phyloP scores from a whole-genome alignment of 2,888 invertebrate genomes.

The Colostygia pectinataria region DNA sequence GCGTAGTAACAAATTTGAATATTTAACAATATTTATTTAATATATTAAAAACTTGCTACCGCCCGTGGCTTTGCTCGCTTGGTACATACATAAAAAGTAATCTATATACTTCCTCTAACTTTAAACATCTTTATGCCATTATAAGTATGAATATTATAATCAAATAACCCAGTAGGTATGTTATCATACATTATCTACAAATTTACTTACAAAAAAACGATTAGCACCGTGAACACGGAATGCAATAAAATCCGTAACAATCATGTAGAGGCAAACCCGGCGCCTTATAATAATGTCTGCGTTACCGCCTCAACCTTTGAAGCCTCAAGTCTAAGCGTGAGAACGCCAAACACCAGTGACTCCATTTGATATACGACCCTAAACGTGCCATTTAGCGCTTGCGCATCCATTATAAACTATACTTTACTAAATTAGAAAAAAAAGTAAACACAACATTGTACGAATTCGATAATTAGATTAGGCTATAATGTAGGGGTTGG shows the following conservation, averaged over 20 bases:
- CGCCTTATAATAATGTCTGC: slow-evolving; percentile 62
- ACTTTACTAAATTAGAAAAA: slow-evolving; percentile 80
- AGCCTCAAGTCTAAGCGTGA: slow-evolving; percentile 63
- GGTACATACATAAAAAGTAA: too few relatives aligned
- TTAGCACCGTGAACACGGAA: slow-evolving; percentile 41
- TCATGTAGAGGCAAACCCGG: slow-evolving; percentile 71
- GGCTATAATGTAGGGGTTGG: slow-evolving; percentile 78
- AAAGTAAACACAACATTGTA: slow-evolving; percentile 83
- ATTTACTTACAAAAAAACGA: slow-evolving; percentile 22
- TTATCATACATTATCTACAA: too few relatives aligned
- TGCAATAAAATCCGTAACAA: slow-evolving; percentile 66
- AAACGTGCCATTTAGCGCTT: slow-evolving; percentile 83
- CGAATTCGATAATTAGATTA: slow-evolving; percentile 83
- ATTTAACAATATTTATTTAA: too few relatives aligned
- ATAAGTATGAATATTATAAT: too few relatives aligned
- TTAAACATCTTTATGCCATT: too few relatives aligned
- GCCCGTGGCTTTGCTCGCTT: too few relatives aligned
- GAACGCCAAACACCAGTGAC: slow-evolving; percentile 70
- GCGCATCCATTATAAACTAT: slow-evolving; percentile 78
- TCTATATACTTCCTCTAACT: too few relatives aligned
- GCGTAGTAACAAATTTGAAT: too few relatives aligned
- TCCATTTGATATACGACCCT: slow-evolving; percentile 78
- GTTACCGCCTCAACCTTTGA: slow-evolving; percentile 54
- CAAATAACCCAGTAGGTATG: background rate
- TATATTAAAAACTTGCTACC: too few relatives aligned